phyloP scores from a whole-genome alignment of 2,888 invertebrate species.

The Tineola bisselliella region DNA sequence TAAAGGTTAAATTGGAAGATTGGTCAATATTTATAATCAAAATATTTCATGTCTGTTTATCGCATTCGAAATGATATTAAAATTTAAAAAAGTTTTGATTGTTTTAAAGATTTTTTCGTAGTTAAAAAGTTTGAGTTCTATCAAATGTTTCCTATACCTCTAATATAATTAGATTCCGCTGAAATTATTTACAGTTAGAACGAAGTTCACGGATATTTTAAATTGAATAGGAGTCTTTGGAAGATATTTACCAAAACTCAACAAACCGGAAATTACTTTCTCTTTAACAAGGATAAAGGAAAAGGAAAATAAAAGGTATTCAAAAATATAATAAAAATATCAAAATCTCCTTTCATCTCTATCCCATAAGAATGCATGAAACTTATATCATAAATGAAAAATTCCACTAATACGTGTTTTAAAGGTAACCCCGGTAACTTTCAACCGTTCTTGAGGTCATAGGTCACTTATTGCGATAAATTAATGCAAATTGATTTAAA shows the following conservation, averaged over 20 bases:
- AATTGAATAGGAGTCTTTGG: conserved; percentile 3
- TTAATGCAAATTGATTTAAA: no score
- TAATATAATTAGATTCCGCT: neutral
- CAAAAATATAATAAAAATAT: neutral
- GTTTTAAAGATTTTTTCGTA: neutral
- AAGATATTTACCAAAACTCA: conserved; percentile 12
- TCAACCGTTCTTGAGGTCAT: no score
- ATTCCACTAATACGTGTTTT: no score
- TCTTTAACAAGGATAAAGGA: conserved; percentile 1
- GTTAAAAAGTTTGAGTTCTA: no score
- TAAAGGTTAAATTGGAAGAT: no score
- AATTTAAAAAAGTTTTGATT: neutral
- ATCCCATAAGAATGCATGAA: neutral
- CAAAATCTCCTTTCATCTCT: neutral
- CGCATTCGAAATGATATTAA: no score
- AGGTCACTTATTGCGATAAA: no score
- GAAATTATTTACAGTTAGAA: neutral
- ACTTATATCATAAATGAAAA: neutral
- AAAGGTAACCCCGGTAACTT: no score
- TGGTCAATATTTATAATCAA: no score
- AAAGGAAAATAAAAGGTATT: conserved; percentile 9
- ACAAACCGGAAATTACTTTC: conserved; percentile 12
- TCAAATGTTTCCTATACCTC: neutral
- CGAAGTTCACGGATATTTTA: neutral
- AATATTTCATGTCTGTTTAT: no score